Conservation (phyloP, 2,113 vertebrate genomes). For the Cettia cetti region DNA sequence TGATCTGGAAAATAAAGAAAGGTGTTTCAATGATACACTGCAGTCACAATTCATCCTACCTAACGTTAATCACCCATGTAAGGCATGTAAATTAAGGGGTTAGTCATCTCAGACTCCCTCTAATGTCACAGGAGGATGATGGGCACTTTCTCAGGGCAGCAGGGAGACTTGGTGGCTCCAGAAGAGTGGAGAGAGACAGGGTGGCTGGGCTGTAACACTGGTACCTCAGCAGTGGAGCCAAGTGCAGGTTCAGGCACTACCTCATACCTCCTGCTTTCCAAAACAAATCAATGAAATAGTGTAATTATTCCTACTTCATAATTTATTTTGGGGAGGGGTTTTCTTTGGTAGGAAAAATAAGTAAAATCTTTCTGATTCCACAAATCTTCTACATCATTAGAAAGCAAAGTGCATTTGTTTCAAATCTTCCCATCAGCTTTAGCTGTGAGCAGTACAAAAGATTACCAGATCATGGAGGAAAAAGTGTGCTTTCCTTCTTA, state of each 20-base stretch:
- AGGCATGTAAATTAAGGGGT: constrained; percentile 32
- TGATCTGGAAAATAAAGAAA: constrained; percentile 56
- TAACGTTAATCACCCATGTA: background rate
- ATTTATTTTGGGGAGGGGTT: fast-evolving
- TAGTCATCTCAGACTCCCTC: constrained; percentile 25
- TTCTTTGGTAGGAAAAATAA: background rate
- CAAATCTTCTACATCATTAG: background rate
- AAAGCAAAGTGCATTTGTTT: background rate
- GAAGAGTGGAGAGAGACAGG: background rate
- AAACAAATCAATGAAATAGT: background rate
- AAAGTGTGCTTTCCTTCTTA: background rate
- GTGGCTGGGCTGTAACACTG: background rate
- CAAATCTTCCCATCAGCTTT: background rate
- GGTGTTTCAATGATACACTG: constrained; percentile 17
- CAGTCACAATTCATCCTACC: constrained; percentile 7
- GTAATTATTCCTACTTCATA: background rate
- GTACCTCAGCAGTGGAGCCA: background rate
- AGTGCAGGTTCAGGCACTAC: background rate
- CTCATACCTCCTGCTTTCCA: background rate
- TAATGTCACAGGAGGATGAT: background rate
- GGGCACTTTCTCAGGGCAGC: constrained; percentile 10
- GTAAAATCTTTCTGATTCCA: background rate
- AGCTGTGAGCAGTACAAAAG: background rate
- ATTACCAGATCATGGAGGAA: background rate
- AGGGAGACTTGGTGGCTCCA: background rate